Evolutionary conservation across 2,888 invertebrate genomes (phyloP).

Genomic region (Eilema griseolum): DNA sequence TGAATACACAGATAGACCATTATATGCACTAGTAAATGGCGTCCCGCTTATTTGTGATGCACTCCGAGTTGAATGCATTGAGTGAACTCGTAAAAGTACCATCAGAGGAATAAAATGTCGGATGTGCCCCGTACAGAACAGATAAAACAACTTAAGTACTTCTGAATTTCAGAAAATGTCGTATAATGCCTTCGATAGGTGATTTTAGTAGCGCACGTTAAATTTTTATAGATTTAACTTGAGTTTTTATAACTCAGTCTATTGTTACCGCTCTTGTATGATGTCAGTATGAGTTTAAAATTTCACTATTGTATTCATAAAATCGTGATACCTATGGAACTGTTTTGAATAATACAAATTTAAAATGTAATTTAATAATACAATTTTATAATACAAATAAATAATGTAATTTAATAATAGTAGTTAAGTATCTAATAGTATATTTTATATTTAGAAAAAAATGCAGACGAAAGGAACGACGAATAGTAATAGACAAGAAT

Average conservation of each 20-base stretch:
- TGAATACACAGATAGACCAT: slow-evolving; percentile 15
- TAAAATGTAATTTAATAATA: no score
- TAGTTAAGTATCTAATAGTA: no score
- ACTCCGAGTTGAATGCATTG: slow-evolving; percentile 22
- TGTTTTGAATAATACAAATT: no score
- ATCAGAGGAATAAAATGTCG: slow-evolving; percentile 20
- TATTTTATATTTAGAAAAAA: no score
- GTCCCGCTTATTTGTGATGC: slow-evolving; percentile 17
- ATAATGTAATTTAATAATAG: no score
- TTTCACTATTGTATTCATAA: no score
- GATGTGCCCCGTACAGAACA: slow-evolving; percentile 18
- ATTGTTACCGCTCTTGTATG: not conserved
- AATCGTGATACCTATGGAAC: no score
- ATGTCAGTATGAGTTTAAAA: no score
- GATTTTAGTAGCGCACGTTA: not conserved
- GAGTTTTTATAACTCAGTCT: not conserved
- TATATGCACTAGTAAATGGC: slow-evolving; percentile 9
- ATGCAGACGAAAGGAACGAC: no score
- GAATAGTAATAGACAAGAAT: no score
- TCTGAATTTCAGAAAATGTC: slow-evolving; percentile 7
- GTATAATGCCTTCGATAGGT: slow-evolving; percentile 7
- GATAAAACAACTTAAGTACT: slow-evolving; percentile 17
- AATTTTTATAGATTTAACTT: not conserved
- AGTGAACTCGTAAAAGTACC: slow-evolving; percentile 25
- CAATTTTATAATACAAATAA: no score